Percentiles rank a stretch among this genome's conserved stretches.
phyloP scores from a whole-genome alignment of 2,113 vertebrate genomes.

The Heteronetta atricapilla region DNA sequence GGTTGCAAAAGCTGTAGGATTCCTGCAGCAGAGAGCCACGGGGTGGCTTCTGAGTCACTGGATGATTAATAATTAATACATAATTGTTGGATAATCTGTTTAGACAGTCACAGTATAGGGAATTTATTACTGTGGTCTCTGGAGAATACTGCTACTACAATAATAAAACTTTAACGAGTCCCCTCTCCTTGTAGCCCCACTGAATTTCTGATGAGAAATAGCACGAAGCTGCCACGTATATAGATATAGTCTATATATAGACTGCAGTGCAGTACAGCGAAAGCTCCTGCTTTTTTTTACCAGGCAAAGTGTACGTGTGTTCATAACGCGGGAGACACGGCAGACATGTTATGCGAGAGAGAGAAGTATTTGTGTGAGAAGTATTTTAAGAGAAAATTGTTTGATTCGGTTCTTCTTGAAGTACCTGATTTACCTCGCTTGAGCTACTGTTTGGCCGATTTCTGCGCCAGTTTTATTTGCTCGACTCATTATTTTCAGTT shows the following conservation, averaged over 20 bases:
- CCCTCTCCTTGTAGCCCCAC: neutral
- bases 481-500: constrained; percentile 4
- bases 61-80: constrained; percentile 53
- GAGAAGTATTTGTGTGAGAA: neutral
- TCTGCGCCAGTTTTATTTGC: neutral
- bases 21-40: neutral
- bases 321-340: neutral
- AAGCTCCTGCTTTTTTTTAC: neutral
- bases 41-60: constrained; percentile 22
- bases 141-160: neutral
- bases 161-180: constrained; percentile 11
- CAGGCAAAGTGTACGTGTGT: neutral
- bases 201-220: neutral
- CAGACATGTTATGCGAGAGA: neutral
- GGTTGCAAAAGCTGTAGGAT: neutral
- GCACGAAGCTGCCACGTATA: neutral
- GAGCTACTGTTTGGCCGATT: neutral
- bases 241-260: neutral
- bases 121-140: neutral
- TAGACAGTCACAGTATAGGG: neutral
- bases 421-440: neutral
- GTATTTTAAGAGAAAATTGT: neutral
- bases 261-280: neutral
- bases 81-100: constrained; percentile 35
- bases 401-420: neutral